Conservation (phyloP, 2,113 vertebrate genomes). For the Bujurquina vittata region DNA sequence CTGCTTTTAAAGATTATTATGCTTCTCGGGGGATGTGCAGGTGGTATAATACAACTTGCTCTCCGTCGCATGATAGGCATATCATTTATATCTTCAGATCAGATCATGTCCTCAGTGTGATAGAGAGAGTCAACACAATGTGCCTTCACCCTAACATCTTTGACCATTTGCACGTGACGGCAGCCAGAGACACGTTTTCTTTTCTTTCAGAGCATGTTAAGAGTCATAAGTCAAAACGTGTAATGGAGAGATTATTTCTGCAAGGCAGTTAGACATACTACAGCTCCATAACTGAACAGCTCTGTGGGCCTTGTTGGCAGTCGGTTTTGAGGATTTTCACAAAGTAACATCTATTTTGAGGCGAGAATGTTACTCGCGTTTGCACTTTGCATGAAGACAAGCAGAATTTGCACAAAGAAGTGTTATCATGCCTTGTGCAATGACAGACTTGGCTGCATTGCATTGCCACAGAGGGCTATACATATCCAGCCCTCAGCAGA, state of each 20-base stretch:
- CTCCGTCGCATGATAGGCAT: slow-evolving; percentile 64
- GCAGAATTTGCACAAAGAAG: slow-evolving; percentile 34
- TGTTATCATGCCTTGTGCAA: slow-evolving; percentile 40
- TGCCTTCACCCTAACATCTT: slow-evolving; percentile 32
- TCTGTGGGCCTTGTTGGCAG: slow-evolving; percentile 26
- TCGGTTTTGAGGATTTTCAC: slow-evolving; percentile 40
- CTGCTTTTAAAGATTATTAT: slow-evolving; percentile 77
- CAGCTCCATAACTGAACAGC: slow-evolving; percentile 23
- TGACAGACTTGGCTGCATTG: slow-evolving; percentile 21
- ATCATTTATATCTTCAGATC: slow-evolving; percentile 68
- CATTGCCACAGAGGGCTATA: slow-evolving; percentile 33
- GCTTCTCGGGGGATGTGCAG: slow-evolving; percentile 72
- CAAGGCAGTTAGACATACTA: background rate
- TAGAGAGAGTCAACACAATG: slow-evolving; percentile 14
- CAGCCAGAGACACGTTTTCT: slow-evolving; percentile 20
- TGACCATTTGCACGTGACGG: slow-evolving; percentile 47
- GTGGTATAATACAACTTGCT: slow-evolving; percentile 65
- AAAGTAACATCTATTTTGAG: slow-evolving; percentile 57
- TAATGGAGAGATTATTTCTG: slow-evolving; percentile 43
- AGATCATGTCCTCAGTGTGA: slow-evolving; percentile 45
- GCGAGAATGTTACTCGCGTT: slow-evolving; percentile 56
- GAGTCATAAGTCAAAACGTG: slow-evolving; percentile 27
- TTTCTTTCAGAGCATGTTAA: slow-evolving; percentile 21
- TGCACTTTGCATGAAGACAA: slow-evolving; percentile 39
- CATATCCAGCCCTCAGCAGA: slow-evolving; percentile 39